phyloP scores from a whole-genome alignment of 2,797 vertebrate genomes.

The Hybognathus amarus region DNA sequence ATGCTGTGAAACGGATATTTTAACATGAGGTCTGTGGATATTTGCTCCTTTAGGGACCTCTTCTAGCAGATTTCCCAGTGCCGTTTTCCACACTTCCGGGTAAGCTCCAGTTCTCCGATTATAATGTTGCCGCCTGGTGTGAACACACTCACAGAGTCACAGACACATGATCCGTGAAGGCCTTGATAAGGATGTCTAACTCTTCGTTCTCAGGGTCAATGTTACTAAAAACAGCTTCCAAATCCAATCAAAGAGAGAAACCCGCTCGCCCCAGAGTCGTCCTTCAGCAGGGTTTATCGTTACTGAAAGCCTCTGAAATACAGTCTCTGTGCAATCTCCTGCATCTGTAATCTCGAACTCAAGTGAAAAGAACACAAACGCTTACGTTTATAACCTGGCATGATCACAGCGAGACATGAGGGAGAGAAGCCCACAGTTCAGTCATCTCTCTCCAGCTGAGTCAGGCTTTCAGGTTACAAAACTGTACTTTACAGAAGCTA shows the following conservation, averaged over 20 bases:
- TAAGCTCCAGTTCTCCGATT: no score
- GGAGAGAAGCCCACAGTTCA: no score
- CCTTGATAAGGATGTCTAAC: no score
- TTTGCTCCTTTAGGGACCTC: no score
- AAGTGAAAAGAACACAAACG: neutral
- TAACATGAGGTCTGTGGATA: no score
- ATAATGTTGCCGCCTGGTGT: no score
- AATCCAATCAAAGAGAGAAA: slow-evolving; percentile 38
- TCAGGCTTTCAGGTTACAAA: neutral
- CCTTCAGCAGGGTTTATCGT: neutral
- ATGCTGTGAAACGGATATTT: no score
- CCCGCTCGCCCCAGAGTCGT: neutral
- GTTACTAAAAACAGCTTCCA: slow-evolving; percentile 34
- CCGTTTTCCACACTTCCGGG: no score
- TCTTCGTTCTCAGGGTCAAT: slow-evolving; percentile 10
- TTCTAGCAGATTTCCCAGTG: no score
- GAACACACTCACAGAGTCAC: no score
- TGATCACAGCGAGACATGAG: neutral
- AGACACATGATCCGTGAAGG: no score
- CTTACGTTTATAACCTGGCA: neutral
- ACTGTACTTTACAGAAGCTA: neutral
- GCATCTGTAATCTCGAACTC: neutral
- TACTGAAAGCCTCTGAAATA: neutral
- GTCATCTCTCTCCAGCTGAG: neutral
- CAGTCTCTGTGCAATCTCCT: neutral